These are phyloP conservation scores for Diaphora mendica DNA, from an alignment of 2,888 invertebrate genomes.

Conservation along the genomic window DNA sequence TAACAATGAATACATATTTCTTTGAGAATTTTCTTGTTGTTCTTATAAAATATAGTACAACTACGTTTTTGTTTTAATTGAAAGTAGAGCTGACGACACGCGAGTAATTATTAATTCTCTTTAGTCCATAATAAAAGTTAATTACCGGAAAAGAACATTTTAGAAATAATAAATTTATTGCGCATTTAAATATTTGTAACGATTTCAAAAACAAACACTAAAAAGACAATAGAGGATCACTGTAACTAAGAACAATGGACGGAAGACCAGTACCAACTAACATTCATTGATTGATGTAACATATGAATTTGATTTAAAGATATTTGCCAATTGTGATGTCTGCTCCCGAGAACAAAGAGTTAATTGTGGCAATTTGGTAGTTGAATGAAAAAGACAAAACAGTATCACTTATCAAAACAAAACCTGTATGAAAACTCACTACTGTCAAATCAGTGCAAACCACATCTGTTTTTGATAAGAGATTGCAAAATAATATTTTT, in stretches of 20 bases:
- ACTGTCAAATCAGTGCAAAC: neutral
- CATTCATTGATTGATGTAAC: conserved; percentile 74
- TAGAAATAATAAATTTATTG: conserved; percentile 12
- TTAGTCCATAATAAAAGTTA: conserved; percentile 17
- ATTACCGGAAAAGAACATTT: conserved; percentile 15
- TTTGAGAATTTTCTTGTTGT: neutral
- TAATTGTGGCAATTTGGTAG: conserved; percentile 22
- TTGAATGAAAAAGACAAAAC: neutral
- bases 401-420: neutral
- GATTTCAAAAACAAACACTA: conserved; percentile 31
- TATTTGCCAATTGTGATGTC: conserved; percentile 37
- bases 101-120: neutral
- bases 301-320: conserved; percentile 57
- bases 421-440: neutral
- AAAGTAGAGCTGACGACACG: conserved; percentile 4
- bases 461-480: neutral
- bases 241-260: conserved; percentile 69
- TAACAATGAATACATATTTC: neutral
- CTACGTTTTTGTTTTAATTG: neutral
- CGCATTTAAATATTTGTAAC: conserved; percentile 28
- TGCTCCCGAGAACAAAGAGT: conserved; percentile 21
- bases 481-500: neutral
- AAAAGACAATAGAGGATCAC: conserved; percentile 33
- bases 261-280: conserved; percentile 65
- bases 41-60: neutral